phyloP scores from a whole-genome alignment of 1,140 invertebrate species.

The Condylostylus longicornis region DNA sequence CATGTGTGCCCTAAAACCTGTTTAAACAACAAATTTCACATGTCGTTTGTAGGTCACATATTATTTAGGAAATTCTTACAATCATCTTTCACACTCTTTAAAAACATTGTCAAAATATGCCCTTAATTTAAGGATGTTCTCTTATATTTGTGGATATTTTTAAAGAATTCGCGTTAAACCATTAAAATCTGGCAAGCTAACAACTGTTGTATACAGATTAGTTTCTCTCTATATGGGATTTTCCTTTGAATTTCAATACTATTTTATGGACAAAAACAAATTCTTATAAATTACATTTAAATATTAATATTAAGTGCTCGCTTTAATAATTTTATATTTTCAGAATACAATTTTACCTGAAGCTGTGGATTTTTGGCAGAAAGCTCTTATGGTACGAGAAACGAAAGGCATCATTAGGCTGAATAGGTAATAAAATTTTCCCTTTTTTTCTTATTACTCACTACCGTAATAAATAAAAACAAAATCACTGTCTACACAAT shows the following conservation, averaged over 20 bases:
- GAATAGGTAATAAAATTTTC: constrained; percentile 57
- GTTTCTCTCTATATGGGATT: not conserved
- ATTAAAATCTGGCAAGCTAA: not conserved
- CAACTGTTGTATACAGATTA: not conserved
- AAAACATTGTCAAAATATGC: no score
- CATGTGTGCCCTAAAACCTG: no score
- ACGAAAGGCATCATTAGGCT: constrained; percentile 69
- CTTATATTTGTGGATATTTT: no score
- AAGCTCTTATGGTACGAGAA: constrained; percentile 73
- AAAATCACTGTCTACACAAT: not conserved
- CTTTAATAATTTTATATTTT: constrained; percentile 2
- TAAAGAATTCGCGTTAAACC: not conserved
- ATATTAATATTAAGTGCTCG: not conserved
- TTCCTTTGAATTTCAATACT: no score
- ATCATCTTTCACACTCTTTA: no score
- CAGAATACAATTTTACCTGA: constrained; percentile 80
- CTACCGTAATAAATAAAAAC: no score
- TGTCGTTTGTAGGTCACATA: no score
- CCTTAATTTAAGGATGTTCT: no score
- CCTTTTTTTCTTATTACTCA: no score
- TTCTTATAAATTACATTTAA: constrained; percentile 2
- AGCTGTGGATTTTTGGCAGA: constrained; percentile 86
- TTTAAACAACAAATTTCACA: no score
- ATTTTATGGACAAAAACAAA: constrained; percentile 4
- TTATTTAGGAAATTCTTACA: no score